Conservation (phyloP, 2,888 invertebrate genomes). For the Rutpela maculata region DNA sequence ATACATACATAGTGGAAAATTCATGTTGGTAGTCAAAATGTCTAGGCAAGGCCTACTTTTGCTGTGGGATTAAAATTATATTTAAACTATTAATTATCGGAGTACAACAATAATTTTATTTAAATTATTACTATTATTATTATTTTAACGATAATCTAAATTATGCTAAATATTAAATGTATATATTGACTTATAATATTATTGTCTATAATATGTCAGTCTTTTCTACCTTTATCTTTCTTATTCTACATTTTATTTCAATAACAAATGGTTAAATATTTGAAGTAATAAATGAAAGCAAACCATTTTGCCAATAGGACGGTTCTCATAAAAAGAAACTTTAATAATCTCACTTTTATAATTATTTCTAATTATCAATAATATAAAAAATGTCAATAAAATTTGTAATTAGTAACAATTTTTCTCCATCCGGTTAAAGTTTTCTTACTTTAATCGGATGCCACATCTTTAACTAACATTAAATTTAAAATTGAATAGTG, state of each 20-base stretch:
- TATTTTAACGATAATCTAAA: constrained; percentile 34
- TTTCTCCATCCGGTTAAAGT: neutral
- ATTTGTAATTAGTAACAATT: neutral
- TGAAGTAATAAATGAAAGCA: neutral
- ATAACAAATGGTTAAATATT: neutral
- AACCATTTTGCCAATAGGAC: neutral
- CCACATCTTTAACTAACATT: no score
- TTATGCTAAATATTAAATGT: constrained; percentile 43
- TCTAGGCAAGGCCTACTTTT: no score
- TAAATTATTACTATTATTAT: constrained; percentile 29
- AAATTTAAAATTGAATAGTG: no score
- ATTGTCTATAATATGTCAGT: constrained; percentile 52
- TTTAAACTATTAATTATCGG: neutral
- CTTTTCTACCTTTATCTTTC: constrained; percentile 36
- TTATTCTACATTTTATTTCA: constrained; percentile 20
- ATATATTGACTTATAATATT: constrained; percentile 48
- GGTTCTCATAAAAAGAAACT: neutral
- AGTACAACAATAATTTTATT: neutral
- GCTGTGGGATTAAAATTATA: neutral
- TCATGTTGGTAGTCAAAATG: no score
- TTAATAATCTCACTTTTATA: neutral
- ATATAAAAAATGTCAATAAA: no score
- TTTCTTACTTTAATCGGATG: no score
- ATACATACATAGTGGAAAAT: no score
- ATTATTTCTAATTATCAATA: no score